phyloP scores from a whole-genome alignment of 2,113 vertebrate genomes.

The Lophotis ruficrista region DNA sequence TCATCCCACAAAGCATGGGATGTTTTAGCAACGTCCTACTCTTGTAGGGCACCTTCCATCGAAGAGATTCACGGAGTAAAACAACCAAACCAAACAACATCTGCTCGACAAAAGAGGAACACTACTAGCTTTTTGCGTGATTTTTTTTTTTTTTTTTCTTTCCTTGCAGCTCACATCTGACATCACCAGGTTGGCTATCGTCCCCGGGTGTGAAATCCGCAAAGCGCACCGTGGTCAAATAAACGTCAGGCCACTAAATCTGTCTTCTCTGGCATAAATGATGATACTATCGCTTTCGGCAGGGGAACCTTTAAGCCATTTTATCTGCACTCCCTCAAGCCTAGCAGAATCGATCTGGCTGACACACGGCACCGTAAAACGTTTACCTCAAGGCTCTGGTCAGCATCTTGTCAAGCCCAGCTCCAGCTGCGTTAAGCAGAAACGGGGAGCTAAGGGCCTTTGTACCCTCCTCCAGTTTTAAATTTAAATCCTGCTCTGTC shows the following conservation, averaged over 20 bases:
- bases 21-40: background rate
- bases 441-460: background rate
- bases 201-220: constrained; percentile 39
- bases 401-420: constrained; percentile 12
- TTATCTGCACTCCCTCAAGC: constrained; percentile 37
- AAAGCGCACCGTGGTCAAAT: background rate
- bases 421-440: background rate
- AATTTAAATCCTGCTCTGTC: background rate
- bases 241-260: background rate
- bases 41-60: background rate
- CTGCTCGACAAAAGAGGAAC: background rate
- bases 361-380: background rate
- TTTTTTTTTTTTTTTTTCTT: background rate
- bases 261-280: background rate
- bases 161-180: background rate
- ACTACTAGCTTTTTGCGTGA: background rate
- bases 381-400: background rate
- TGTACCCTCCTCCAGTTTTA: background rate
- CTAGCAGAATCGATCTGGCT: background rate
- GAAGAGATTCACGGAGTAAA: fast-evolving
- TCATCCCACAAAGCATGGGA: fast-evolving
- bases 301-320: constrained; percentile 14
- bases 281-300: background rate
- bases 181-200: background rate
- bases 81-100: background rate